Evolutionary conservation across 2,797 vertebrate genomes (phyloP).

Genomic region (Catharus ustulatus): DNA sequence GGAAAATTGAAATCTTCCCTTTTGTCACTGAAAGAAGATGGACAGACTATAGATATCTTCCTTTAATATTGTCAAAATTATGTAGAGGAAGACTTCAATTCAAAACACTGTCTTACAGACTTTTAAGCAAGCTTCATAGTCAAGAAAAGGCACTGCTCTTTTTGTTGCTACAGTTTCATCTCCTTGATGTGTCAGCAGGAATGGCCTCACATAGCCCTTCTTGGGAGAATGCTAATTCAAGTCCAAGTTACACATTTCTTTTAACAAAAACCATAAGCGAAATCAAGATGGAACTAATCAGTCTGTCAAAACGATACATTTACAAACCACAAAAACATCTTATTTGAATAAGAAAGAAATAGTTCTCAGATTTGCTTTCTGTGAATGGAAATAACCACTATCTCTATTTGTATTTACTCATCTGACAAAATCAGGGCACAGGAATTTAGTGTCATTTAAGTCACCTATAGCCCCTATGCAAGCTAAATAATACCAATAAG

Average conservation of each 20-base stretch:
- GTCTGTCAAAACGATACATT: not conserved
- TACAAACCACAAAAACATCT: not conserved
- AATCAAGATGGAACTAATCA: constrained; percentile 3
- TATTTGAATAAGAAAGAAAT: not conserved
- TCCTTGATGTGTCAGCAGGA: not conserved
- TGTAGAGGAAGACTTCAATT: not conserved
- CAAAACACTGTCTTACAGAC: not conserved
- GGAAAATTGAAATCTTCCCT: not conserved
- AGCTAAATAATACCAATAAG: not conserved
- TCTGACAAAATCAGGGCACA: not conserved
- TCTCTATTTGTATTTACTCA: not conserved
- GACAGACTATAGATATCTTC: not conserved
- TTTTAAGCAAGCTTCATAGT: not conserved
- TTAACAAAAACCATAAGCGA: not conserved
- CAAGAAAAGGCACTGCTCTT: not conserved
- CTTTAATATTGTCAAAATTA: not conserved
- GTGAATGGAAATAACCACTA: not conserved
- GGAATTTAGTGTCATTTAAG: not conserved
- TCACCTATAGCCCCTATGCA: not conserved
- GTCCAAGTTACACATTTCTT: not conserved
- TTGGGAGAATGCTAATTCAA: not conserved
- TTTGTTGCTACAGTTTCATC: not conserved
- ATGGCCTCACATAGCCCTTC: not conserved
- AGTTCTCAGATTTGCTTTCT: not conserved
- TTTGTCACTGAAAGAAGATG: not conserved